A percentile compares a stretch with the other conserved stretches of the same genome.
Evolutionary conservation across 1,140 invertebrate genomes (phyloP).

Genomic region (Phthorimaea operculella): DNA sequence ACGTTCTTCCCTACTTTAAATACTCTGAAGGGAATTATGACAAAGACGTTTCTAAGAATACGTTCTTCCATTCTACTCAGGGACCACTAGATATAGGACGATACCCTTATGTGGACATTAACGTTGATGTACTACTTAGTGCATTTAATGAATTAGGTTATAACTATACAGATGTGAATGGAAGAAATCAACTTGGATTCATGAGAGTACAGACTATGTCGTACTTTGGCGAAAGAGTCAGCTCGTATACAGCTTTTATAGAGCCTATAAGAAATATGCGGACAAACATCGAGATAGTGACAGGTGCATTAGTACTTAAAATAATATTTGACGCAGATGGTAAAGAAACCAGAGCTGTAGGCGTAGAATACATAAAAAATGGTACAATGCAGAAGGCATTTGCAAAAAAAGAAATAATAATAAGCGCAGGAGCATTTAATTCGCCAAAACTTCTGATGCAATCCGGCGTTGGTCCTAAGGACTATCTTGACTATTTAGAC

Average conservation of each 20-base stretch:
- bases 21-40: conserved; percentile 66
- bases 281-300: conserved; percentile 76
- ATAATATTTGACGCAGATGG: conserved; percentile 34
- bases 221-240: conserved; percentile 62
- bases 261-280: conserved; percentile 59
- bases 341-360: conserved; percentile 37
- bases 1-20: conserved; percentile 77
- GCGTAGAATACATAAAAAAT: conserved; percentile 54
- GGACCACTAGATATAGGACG: conserved; percentile 55
- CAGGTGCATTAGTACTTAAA: conserved; percentile 70
- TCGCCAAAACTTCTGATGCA: conserved; percentile 68
- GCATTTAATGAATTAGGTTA: conserved; percentile 59
- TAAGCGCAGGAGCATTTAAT: conserved; percentile 69
- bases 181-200: conserved; percentile 66
- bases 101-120: conserved; percentile 53
- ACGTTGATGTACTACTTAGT: conserved; percentile 59
- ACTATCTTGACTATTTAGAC: conserved; percentile 61
- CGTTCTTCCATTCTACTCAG: conserved; percentile 52
- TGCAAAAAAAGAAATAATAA: conserved; percentile 67
- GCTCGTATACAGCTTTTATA: conserved; percentile 47
- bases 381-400: conserved; percentile 40
- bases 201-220: conserved; percentile 59
- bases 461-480: conserved; percentile 61
- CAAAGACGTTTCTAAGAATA: conserved; percentile 55
- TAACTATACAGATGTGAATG: conserved; percentile 60